Evolutionary conservation across 37 sponge, comb jelly and placozoan species (phyloP), one percentile per base, ranked within the genome.

Genomic region (Beroe forskalii): DNA sequence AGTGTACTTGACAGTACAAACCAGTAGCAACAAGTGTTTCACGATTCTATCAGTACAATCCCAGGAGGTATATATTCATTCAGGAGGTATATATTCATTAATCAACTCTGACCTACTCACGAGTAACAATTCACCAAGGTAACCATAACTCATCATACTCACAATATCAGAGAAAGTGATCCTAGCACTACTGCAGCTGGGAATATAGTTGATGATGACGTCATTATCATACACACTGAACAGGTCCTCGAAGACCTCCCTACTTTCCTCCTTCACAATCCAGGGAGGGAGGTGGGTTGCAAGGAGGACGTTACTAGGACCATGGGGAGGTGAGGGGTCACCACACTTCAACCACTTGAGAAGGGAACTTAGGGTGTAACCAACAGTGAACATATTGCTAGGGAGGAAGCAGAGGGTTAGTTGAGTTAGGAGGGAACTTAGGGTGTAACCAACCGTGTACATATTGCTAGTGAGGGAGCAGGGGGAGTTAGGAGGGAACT

Each of bases 221-320:
- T 80, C 86, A 37, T 80, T 80, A 43, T 80, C 86, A 43, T 44
- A 80, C 55, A 80, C 86, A n/a, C 55, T 80, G 30, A 80, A 80
- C 55, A 80, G 30, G 31, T 80, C 86, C 40, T 80, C 86, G 27
- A 80, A 80, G 48, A 80, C 24, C 86, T 80, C 55, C 28, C 86
- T 41, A 37, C 35, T 37, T 3, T 80, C 40, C 8, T 35, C 40
- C 32, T 69, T 32, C 1, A 69, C 1, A 32, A 44, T 44, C 86
- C 55, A 44, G 27, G 38, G 31, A 4, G 86, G 86, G 25, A 80
- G 86, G 1, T 80, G 28, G 23, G 86, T 80, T 4, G 86, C 86
- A 4, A 80, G 86, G 30, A 80, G 86, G 3, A 80, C 24, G 86
- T 80, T 80, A 31, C 86, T 80, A 0, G 86, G 86, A n/a, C 8